Evolutionary conservation across 2,797 vertebrate genomes (phyloP), one percentile per base, ranked within the genome.

Genomic region (Capromys pilorides): DNA sequence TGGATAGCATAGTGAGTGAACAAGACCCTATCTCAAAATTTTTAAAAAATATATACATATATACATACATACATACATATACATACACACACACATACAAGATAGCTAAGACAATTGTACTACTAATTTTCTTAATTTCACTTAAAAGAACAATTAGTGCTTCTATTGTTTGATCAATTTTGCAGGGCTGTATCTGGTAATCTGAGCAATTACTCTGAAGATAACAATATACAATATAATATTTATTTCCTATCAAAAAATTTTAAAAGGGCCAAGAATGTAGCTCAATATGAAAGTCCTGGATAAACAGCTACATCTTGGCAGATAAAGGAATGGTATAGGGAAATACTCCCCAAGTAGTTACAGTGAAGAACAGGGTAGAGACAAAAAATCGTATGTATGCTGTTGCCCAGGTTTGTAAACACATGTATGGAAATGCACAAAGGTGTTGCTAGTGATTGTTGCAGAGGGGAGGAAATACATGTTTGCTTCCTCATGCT

Each of bases 401-500:
- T 86, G 57, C n/a, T 36, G 3, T n/a, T 61, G 73, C 51, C 78
- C 41, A 19, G 33, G 61, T 95, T 71, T 88, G 2, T 36, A 64
- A 39, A 93, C 83, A 69, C n/a, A n/a, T 16, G 2, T 61, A n/a
- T 62, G 59, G 41, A 96, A 90, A 28, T 11, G 77, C 14, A 88
- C 57, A 51, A 54, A 1, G 26, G 61, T 80, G 11, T 91, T 45
- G 26, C 12, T 73, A 54, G 86, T 91, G 61, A 61, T 86, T 91
- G 59, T 73, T 80, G 92, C 51, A 39, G 51, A 73, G 11, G 36
- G n/a, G 22, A 79, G 10, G 45, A 80, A 86, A 67, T 66, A 83
- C 67, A 78, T 1, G 18, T 87, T 82, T 88, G 95, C 88, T 95
- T n/a, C 73, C 31, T 66, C 39, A 24, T 75, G 36, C 73, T 80